Evolutionary conservation across 2,113 vertebrate species (phyloP).

Genomic region (Sigmodon hispidus): DNA sequence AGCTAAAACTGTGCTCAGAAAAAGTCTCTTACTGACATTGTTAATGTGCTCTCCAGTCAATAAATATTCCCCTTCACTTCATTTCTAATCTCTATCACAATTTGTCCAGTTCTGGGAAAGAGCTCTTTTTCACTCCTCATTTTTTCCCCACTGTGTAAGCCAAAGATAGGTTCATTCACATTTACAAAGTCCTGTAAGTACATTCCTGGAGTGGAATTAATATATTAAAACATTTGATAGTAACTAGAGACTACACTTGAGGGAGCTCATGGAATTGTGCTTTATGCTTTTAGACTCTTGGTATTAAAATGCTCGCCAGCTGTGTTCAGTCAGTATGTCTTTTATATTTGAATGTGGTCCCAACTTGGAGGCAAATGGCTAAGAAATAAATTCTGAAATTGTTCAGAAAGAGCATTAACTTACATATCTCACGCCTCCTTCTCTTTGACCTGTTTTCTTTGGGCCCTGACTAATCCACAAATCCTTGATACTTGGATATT

Average conservation of each 20-base stretch:
- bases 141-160: constrained; percentile 1
- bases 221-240: constrained; percentile 35
- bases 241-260: constrained; percentile 19
- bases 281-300: background rate
- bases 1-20: background rate
- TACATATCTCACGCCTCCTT: background rate
- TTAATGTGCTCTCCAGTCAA: too few relatives aligned
- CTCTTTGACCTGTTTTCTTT: constrained; percentile 36
- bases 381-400: constrained; percentile 42
- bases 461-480: constrained; percentile 28
- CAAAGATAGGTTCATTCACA: background rate
- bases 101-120: background rate
- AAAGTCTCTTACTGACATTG: background rate
- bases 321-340: constrained; percentile 54
- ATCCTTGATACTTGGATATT: constrained; percentile 25
- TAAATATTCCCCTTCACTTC: background rate
- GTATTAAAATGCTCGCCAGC: constrained; percentile 55
- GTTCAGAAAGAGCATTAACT: constrained; percentile 10
- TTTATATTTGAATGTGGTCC: constrained; percentile 47
- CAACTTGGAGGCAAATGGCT: constrained; percentile 28
- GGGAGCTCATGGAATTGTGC: background rate
- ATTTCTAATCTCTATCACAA: background rate
- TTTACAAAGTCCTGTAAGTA: background rate
- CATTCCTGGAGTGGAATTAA: constrained; percentile 15
- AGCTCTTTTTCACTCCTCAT: background rate